These are phyloP conservation scores for Gonioctena quinquepunctata DNA, from an alignment of 1,140 invertebrate genomes.

Conservation along the genomic window DNA sequence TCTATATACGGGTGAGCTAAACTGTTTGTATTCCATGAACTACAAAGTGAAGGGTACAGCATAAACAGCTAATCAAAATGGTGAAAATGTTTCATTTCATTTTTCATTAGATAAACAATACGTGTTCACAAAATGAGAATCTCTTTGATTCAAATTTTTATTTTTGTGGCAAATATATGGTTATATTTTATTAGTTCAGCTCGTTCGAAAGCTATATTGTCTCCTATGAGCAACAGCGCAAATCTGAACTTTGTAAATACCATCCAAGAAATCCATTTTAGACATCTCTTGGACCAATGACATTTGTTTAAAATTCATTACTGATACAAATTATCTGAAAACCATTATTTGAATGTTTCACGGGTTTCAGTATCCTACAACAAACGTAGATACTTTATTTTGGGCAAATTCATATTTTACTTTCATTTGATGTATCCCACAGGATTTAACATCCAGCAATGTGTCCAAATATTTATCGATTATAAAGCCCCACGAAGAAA, in stretches of 20 bases:
- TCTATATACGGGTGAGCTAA: constrained; percentile 40
- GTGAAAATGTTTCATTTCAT: constrained; percentile 26
- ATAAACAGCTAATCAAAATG: constrained; percentile 40
- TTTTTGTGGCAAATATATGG: constrained; percentile 3
- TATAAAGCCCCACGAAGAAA: background rate
- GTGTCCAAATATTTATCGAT: background rate
- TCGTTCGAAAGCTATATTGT: constrained; percentile 34
- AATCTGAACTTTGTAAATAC: background rate
- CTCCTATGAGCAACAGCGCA: constrained; percentile 36
- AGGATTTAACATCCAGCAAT: background rate
- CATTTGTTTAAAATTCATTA: background rate
- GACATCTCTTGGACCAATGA: background rate
- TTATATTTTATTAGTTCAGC: background rate
- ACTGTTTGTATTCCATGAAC: constrained; percentile 26
- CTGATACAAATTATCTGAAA: no score
- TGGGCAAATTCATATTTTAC: background rate
- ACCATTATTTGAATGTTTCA: background rate
- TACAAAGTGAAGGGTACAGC: constrained; percentile 31
- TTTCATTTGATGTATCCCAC: background rate
- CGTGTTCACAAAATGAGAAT: background rate
- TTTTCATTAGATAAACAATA: constrained; percentile 26
- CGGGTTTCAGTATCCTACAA: background rate
- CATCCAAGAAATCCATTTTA: background rate
- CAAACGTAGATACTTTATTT: background rate
- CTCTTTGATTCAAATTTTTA: constrained; percentile 14